Percentiles rank a stretch among this genome's conserved stretches.
Evolutionary conservation across 2,888 invertebrate species (phyloP).

Genomic region (Rotaria sp.): DNA sequence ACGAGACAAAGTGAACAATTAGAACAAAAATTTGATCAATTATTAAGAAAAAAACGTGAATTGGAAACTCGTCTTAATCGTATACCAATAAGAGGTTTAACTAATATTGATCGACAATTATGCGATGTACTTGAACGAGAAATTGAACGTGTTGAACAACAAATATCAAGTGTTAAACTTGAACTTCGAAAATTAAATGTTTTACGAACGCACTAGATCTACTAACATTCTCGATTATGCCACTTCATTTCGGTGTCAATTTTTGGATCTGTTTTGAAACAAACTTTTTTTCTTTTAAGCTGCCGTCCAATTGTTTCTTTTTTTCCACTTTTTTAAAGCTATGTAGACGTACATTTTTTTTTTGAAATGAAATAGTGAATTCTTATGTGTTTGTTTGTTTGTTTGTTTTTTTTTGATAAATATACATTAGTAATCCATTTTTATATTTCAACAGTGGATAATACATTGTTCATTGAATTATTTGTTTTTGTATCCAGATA

Average conservation of each 20-base stretch:
- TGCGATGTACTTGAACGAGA: neutral
- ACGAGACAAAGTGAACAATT: neutral
- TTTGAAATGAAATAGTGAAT: neutral
- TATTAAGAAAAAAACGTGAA: conserved; percentile 28
- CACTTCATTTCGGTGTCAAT: neutral
- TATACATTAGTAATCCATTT: neutral
- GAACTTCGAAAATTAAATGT: neutral
- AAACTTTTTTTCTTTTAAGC: neutral
- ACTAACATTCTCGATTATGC: neutral
- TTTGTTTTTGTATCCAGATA: neutral
- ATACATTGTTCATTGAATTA: neutral
- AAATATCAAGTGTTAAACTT: conserved; percentile 1
- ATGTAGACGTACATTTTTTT: neutral
- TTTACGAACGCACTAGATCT: neutral
- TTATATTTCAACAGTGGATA: neutral
- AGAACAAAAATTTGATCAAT: conserved; percentile 23
- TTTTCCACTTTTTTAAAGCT: neutral
- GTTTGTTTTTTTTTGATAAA: neutral
- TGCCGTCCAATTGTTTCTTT: neutral
- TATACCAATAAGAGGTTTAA: neutral
- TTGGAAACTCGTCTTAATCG: conserved; percentile 17
- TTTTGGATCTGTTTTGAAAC: neutral
- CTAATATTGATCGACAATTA: neutral
- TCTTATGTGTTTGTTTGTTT: neutral
- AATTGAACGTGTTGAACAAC: neutral